A percentile compares a stretch with the other conserved stretches of the same genome.
These are phyloP conservation scores for Nowickia ferox DNA, from an alignment of 2,888 invertebrate genomes.

Conservation along the genomic window DNA sequence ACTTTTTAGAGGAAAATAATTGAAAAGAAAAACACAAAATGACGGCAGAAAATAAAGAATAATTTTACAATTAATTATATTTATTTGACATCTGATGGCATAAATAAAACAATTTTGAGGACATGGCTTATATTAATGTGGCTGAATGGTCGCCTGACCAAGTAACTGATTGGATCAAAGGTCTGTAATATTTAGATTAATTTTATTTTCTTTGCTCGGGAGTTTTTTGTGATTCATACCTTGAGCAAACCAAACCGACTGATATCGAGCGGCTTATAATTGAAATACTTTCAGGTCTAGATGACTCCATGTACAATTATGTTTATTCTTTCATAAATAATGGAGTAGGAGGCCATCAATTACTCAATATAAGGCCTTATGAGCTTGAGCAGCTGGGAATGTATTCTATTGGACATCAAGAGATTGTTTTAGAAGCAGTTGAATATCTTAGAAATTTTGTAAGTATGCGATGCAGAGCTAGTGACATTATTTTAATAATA, in stretches of 20 bases:
- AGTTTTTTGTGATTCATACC: constrained; percentile 49
- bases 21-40: constrained; percentile 38
- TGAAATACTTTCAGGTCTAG: constrained; percentile 78
- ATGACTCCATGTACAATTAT: constrained; percentile 89
- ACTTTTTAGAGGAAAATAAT: constrained; percentile 1
- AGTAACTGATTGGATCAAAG: constrained; percentile 95
- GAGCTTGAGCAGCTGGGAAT: constrained; percentile 95
- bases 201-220: neutral
- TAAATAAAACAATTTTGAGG: constrained; percentile 20
- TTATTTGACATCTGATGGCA: constrained; percentile 38
- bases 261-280: constrained; percentile 37
- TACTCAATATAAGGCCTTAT: constrained; percentile 93
- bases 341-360: constrained; percentile 89
- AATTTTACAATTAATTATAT: constrained; percentile 45
- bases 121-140: constrained; percentile 92
- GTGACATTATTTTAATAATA: neutral
- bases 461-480: constrained; percentile 80
- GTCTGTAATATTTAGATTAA: constrained; percentile 83
- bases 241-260: constrained; percentile 52
- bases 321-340: constrained; percentile 91
- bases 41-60: constrained; percentile 55
- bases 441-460: constrained; percentile 95
- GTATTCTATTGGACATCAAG: constrained; percentile 95
- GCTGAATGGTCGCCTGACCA: constrained; percentile 95
- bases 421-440: constrained; percentile 95